These are phyloP conservation scores for Boloria euphrosyne DNA, from an alignment of 2,888 invertebrate species.

Conservation along the genomic window DNA sequence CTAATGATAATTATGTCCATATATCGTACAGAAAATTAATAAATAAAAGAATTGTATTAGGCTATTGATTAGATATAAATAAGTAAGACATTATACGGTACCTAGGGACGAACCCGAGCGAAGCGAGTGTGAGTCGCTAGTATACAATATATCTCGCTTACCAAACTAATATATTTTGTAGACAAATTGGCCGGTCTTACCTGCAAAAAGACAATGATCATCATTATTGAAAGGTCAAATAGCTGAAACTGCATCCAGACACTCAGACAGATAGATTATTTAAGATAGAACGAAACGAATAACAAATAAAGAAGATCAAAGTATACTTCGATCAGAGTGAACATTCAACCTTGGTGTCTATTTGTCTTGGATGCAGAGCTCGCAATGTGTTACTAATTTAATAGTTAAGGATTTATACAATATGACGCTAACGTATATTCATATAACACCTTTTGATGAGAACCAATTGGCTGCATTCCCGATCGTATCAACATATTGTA, in stretches of 20 bases:
- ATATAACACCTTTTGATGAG: conserved; percentile 55
- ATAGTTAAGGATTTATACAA: conserved; percentile 44
- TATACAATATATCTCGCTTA: neutral
- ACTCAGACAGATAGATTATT: conserved; percentile 24
- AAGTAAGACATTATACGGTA: too few relatives aligned
- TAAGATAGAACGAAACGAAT: conserved; percentile 22
- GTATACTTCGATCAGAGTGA: conserved; percentile 13
- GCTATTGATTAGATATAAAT: too few relatives aligned
- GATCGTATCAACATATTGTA: conserved; percentile 56
- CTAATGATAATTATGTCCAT: too few relatives aligned
- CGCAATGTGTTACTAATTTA: conserved; percentile 45
- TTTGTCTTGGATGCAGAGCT: conserved; percentile 53
- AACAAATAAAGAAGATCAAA: conserved; percentile 38
- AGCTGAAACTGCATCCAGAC: neutral
- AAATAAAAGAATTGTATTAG: too few relatives aligned
- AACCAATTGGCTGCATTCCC: conserved; percentile 60
- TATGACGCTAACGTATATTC: conserved; percentile 45
- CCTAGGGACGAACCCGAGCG: too few relatives aligned
- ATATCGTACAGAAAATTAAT: too few relatives aligned
- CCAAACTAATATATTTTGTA: conserved; percentile 18
- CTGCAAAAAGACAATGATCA: conserved; percentile 30
- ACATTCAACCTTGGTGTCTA: conserved; percentile 43
- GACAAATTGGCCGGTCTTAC: conserved; percentile 40
- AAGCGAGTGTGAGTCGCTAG: too few relatives aligned
- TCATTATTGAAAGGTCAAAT: conserved; percentile 18